Evolutionary conservation across 1,140 invertebrate genomes (phyloP).

Genomic region (Brachionus rotundiformis): DNA sequence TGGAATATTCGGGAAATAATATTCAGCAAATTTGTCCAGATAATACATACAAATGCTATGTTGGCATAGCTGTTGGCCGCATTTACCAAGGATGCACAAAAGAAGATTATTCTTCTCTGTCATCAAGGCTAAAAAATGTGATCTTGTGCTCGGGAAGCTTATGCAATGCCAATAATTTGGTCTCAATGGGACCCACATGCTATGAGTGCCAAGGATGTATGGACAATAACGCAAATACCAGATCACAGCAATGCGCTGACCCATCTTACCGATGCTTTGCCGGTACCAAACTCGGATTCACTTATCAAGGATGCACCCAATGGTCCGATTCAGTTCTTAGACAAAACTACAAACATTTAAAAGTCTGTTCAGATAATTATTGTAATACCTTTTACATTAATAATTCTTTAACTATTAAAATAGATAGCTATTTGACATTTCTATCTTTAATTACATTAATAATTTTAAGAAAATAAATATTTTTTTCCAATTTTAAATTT

Average conservation of each 20-base stretch:
- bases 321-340: not conserved
- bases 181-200: conserved; percentile 8
- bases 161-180: conserved; percentile 23
- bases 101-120: not conserved
- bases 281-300: conserved; percentile 29
- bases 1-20: not conserved
- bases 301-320: conserved; percentile 30
- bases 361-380: not conserved
- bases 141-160: not conserved
- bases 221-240: not conserved
- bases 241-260: conserved; percentile 3
- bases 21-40: conserved; percentile 22
- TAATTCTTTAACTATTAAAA: not conserved
- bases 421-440: not conserved
- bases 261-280: not conserved
- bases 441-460: no score
- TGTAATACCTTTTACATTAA: conserved; percentile 7
- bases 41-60: not conserved
- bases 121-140: conserved; percentile 11
- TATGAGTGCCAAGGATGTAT: conserved; percentile 14
- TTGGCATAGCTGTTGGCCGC: conserved; percentile 4
- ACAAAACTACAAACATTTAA: not conserved
- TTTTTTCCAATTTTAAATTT: no score
- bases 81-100: conserved; percentile 35
- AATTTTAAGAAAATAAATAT: no score